Conservation (phyloP, 2,888 invertebrate species). For the Galerucella pusilla region DNA sequence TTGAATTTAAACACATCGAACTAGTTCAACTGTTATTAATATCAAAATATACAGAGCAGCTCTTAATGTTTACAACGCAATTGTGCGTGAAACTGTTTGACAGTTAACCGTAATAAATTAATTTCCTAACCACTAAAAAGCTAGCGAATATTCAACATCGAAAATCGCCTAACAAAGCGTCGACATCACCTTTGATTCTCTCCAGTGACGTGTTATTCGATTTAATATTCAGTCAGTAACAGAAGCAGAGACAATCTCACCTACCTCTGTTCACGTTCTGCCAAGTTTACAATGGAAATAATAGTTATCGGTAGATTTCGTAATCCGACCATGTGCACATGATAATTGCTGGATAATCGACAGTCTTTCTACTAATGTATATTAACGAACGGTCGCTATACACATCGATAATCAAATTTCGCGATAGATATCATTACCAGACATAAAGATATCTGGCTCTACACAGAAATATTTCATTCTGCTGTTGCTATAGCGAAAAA, state of each 20-base stretch:
- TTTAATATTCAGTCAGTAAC: constrained; percentile 16
- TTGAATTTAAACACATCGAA: no score
- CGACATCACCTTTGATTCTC: constrained; percentile 8
- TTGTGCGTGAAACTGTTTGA: neutral
- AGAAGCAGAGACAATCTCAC: constrained; percentile 29
- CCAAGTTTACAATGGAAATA: constrained; percentile 41
- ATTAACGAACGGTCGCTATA: constrained; percentile 34
- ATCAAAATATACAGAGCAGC: no score
- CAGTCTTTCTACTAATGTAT: constrained; percentile 39
- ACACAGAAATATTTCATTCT: no score
- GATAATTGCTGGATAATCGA: constrained; percentile 42
- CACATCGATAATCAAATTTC: constrained; percentile 27
- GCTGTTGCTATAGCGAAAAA: no score
- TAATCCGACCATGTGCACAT: constrained; percentile 41
- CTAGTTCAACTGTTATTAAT: no score
- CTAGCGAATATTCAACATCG: constrained; percentile 8
- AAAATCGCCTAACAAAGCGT: constrained; percentile 11
- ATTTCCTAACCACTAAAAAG: constrained; percentile 4
- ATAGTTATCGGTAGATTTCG: constrained; percentile 42
- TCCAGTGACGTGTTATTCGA: constrained; percentile 17
- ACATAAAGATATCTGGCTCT: no score
- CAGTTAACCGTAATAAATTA: neutral
- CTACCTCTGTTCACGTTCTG: constrained; percentile 14
- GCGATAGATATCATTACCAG: no score
- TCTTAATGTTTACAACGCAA: neutral